A percentile compares a stretch with the other conserved stretches of the same genome.
phyloP scores from a whole-genome alignment of 2,888 invertebrate genomes.

The Aquatica leii region DNA sequence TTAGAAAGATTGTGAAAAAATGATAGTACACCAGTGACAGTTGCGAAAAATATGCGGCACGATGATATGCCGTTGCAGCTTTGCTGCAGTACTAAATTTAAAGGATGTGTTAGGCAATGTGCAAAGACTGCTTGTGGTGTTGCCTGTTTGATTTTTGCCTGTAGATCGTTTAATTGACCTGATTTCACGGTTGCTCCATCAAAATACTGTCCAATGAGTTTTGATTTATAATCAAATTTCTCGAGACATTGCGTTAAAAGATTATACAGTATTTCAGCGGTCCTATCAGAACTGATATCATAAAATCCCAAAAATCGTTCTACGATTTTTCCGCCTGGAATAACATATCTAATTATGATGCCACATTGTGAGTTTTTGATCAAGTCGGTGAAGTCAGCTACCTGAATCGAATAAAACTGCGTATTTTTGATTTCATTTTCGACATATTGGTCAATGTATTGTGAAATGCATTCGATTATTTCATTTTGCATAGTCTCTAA shows the following conservation, averaged over 20 bases:
- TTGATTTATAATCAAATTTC: background rate
- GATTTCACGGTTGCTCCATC: slow-evolving; percentile 43
- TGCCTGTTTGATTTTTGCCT: slow-evolving; percentile 33
- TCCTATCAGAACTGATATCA: background rate
- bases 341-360: slow-evolving; percentile 38
- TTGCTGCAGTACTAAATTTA: slow-evolving; percentile 39
- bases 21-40: too few species aligned
- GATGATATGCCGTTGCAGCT: slow-evolving; percentile 26
- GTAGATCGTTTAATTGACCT: slow-evolving; percentile 26
- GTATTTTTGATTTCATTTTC: slow-evolving; percentile 28
- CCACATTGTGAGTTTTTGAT: slow-evolving; percentile 37
- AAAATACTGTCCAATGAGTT: slow-evolving; percentile 23
- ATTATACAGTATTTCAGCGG: background rate
- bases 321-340: background rate
- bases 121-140: slow-evolving; percentile 39
- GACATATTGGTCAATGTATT: slow-evolving; percentile 24
- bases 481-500: slow-evolving; percentile 36
- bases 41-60: slow-evolving; percentile 43
- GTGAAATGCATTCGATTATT: slow-evolving; percentile 38
- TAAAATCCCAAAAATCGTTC: slow-evolving; percentile 2
- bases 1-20: slow-evolving; percentile 40
- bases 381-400: slow-evolving; percentile 41
- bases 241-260: background rate
- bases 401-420: slow-evolving; percentile 40
- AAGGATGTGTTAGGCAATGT: slow-evolving; percentile 36